Percentiles rank a stretch among this genome's conserved stretches.
Evolutionary conservation across 2,888 invertebrate genomes (phyloP).

Genomic region (Deladenus siricidicola): DNA sequence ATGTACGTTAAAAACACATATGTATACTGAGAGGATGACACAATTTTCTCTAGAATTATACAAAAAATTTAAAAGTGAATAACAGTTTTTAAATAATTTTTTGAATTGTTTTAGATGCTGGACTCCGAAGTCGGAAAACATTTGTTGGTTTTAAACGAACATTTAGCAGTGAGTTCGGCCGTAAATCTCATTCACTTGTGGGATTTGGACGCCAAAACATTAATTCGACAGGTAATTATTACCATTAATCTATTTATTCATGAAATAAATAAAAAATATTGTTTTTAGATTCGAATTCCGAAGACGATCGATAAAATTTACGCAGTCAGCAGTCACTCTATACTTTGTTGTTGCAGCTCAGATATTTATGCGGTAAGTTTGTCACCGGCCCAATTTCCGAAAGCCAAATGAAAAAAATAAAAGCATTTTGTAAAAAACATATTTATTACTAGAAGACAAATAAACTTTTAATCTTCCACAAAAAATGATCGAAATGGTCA

Average conservation of each 20-base stretch:
- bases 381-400: constrained; percentile 25
- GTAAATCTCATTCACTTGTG: constrained; percentile 37
- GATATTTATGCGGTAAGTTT: constrained; percentile 35
- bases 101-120: too few species aligned
- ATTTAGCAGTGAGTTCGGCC: constrained; percentile 32
- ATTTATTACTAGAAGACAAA: too few species aligned
- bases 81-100: too few species aligned
- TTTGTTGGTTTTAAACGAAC: constrained; percentile 29
- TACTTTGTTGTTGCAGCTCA: constrained; percentile 34
- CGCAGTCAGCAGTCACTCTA: constrained; percentile 23
- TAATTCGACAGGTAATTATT: constrained; percentile 41
- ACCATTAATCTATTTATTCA: neutral
- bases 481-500: too few species aligned
- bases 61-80: too few species aligned
- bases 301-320: constrained; percentile 31
- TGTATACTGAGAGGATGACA: too few species aligned
- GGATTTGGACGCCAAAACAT: constrained; percentile 35
- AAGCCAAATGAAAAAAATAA: neutral
- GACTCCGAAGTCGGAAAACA: constrained; percentile 18
- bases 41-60: too few species aligned
- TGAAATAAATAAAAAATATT: too few species aligned
- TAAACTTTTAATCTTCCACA: too few species aligned
- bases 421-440: neutral
- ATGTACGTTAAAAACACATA: too few species aligned
- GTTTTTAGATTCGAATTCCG: constrained; percentile 32